Base-by-base conservation (phyloP, 1,140 invertebrate species). In the Macrosteles quadrilineatus region DNA sequence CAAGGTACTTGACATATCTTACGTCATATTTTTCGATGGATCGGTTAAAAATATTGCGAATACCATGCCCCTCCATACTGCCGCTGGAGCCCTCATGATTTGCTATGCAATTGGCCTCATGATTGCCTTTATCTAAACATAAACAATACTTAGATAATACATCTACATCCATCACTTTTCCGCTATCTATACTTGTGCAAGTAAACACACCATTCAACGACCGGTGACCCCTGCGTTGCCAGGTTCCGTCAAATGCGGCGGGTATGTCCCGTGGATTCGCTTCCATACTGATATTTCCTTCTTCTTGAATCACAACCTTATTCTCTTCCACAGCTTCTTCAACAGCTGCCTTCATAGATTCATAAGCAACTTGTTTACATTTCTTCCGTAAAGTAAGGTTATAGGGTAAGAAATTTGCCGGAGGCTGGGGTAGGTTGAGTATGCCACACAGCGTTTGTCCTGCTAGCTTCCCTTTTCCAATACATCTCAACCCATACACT, bases 11-110 rank as follows among this genome's bases (percentile, higher is more conserved):
- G 30, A 65, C 53, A 63, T 73, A 75, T 53, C 65, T 71, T 29
- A 72, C 66, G 55, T 63, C 57, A 47, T 72, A 40, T 23, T 57
- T 68, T 47, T 53, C 40, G 19, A 66, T 36, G 21, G 72, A 76
- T 30, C 73, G 53, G 40, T 53, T 29, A 70, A 73, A 72, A 23
- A 75, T 75, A 68, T 73, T 47, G 59, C 57, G 25, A 40, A 69
- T 69, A 43, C 70, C 68, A 19, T 50, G 64, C 21, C 68, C 71
- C 53, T 76, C 75, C 73, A 75, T 76, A 65, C 71, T 70, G 32
- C 70, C 75, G 66, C 70, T 73, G 27, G 55, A 69, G 36, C 72
- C 73, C 23, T 21, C n/a, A 65, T 73, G 71, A 66, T 75, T 76
- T 31, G 32, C 69, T 21, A 68, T n/a, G 62, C 75, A 75, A 69